These are phyloP conservation scores for Leptinotarsa texana DNA, from an alignment of 1,140 invertebrate genomes.

Conservation along the genomic window DNA sequence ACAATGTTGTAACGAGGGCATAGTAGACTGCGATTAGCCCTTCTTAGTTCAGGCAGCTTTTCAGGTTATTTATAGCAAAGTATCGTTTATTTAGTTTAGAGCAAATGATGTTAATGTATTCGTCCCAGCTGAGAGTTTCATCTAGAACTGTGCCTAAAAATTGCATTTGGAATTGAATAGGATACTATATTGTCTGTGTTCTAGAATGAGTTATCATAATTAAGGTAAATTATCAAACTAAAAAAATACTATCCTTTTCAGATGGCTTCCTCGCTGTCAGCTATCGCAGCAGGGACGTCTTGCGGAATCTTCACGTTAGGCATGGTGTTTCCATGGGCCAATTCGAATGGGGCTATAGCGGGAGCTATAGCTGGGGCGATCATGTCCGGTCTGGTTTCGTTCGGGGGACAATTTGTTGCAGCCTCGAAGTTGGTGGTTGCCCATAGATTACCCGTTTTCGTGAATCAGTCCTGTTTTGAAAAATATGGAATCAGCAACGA, in stretches of 20 bases:
- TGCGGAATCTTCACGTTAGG: conserved; percentile 85
- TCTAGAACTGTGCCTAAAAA: too few relatives aligned
- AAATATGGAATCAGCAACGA: conserved; percentile 36
- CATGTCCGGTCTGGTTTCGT: conserved; percentile 61
- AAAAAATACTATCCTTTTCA: conserved; percentile 45
- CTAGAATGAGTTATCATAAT: too few relatives aligned
- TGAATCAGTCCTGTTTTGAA: conserved; percentile 50
- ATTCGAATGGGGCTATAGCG: conserved; percentile 65
- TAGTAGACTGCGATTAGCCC: too few relatives aligned
- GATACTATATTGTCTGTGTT: too few relatives aligned
- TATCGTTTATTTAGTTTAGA: too few relatives aligned
- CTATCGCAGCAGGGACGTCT: conserved; percentile 81
- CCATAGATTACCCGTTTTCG: conserved; percentile 55
- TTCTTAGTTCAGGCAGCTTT: too few relatives aligned
- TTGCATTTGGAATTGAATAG: too few relatives aligned
- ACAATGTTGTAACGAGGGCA: too few relatives aligned
- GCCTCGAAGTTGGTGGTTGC: conserved; percentile 55
- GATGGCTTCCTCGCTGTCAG: conserved; percentile 78
- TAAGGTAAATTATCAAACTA: too few relatives aligned
- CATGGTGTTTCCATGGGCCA: conserved; percentile 82
- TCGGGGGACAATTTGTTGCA: conserved; percentile 60
- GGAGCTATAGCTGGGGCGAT: conserved; percentile 63
- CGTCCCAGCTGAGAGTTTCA: too few relatives aligned
- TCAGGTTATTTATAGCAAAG: too few relatives aligned
- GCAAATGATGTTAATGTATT: too few relatives aligned